Base-by-base conservation (phyloP, 2,888 invertebrate genomes). In the Lymantria monacha region DNA sequence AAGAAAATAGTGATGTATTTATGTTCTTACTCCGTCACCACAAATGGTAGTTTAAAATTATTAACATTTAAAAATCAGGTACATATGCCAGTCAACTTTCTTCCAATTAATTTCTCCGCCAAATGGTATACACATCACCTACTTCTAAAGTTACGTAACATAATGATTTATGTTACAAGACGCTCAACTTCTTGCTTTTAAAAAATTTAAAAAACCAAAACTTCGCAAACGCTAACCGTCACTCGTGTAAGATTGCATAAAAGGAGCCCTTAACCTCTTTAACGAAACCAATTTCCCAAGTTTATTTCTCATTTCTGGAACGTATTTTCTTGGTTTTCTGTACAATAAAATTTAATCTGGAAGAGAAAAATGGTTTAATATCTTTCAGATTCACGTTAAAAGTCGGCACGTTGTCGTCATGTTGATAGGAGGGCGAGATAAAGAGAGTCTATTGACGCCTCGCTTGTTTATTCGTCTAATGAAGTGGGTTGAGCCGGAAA, bases 391-490 rank as follows among this genome's bases (percentile, higher is more conserved):
- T 57, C 52, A 51, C 57, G 49, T 58, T 58, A 56, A 57, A 64
- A 62, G 69, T 69, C 71, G 72, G 53, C 58, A 70, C 22, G 5
- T 22, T 5, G 22, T 22, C 22, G 22, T 22, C 22, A 22, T 5
- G 22, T 69, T 70, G 75, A 81, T 79, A 76, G 80, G 79, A 84
- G 84, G 85, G 75, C 58, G 76, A 79, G 80, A 79, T 83, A 81
- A 81, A 81, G 81, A 76, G 69, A 75, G 68, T 64, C 70, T 63
- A 69, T 71, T 76, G 74, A 67, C 79, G 70, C 79, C 79, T 73
- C 61, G 65, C 79, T 84, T 87, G 85, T 89, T 89, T 88, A 82
- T 83, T 76, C 84, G 72, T 65, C 76, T 88, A 89, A 89, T 89
- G 89, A 88, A 87, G 87, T 83, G 83, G 85, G 84, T 72, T 74